phyloP scores from a whole-genome alignment of 1,140 invertebrate genomes.

The Polypedilum pembai region DNA sequence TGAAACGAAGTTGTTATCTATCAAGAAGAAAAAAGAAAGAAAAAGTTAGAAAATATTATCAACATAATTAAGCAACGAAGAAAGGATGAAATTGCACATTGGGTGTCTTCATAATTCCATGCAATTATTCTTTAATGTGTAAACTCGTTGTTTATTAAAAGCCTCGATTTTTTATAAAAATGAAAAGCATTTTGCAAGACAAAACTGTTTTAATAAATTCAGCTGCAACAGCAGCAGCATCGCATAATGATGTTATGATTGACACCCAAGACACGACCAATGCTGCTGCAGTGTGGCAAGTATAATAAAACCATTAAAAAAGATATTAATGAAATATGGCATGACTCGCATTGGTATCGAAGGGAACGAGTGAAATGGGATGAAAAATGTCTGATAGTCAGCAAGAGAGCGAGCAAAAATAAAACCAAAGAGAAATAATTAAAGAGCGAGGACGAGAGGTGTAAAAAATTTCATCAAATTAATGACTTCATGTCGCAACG shows the following conservation, averaged over 20 bases:
- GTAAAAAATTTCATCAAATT: conserved; percentile 18
- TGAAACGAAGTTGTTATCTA: background rate
- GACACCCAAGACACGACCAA: background rate
- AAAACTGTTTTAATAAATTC: too few relatives aligned
- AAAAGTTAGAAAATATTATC: too few relatives aligned
- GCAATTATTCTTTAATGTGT: too few relatives aligned
- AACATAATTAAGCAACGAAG: too few relatives aligned
- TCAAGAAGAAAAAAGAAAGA: too few relatives aligned
- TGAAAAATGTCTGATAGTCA: background rate
- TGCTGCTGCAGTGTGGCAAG: background rate
- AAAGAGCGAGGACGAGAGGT: background rate
- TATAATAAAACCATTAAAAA: conserved; percentile 27
- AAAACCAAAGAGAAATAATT: background rate
- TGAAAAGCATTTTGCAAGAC: too few relatives aligned
- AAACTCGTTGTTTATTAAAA: too few relatives aligned
- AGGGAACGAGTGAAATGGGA: background rate
- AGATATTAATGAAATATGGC: background rate
- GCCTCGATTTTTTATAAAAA: too few relatives aligned
- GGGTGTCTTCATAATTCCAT: too few relatives aligned
- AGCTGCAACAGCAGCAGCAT: background rate
- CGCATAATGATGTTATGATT: conserved; percentile 24
- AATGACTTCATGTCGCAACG: conserved; percentile 7
- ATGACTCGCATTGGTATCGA: background rate
- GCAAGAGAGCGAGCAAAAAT: background rate
- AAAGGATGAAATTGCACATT: too few relatives aligned